Conservation (phyloP, 2,797 vertebrate species). For the Poecilia wingei region DNA sequence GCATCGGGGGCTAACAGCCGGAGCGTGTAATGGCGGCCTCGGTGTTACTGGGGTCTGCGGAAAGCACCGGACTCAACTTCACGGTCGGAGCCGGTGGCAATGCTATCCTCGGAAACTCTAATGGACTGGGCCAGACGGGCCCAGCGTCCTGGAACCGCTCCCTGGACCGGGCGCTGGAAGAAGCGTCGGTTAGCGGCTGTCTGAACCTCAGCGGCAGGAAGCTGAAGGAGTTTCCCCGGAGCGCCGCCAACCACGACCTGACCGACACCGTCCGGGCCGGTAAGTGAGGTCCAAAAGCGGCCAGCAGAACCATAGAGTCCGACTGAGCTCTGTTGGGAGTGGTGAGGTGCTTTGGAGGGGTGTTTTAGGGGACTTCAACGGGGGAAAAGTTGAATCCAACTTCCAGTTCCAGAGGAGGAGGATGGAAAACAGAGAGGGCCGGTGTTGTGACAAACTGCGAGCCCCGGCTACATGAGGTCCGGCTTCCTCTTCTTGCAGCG, state of each 20-base stretch:
- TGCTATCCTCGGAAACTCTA: slow-evolving; percentile 38
- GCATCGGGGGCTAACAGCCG: slow-evolving; percentile 62
- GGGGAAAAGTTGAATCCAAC: neutral
- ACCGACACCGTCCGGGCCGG: slow-evolving; percentile 94
- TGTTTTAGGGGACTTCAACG: neutral
- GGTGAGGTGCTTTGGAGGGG: rapidly evolving
- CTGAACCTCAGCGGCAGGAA: slow-evolving; percentile 97
- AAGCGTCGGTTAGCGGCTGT: slow-evolving; percentile 89
- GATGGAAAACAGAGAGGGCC: slow-evolving; percentile 30
- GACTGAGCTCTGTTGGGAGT: rapidly evolving
- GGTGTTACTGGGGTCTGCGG: slow-evolving; percentile 83
- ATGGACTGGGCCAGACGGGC: slow-evolving; percentile 63
- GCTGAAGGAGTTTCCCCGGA: slow-evolving; percentile 95
- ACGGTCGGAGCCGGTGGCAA: slow-evolving; percentile 58
- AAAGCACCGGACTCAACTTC: slow-evolving; percentile 78
- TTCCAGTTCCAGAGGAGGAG: slow-evolving; percentile 4
- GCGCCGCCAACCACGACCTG: slow-evolving; percentile 92
- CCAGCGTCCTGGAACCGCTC: slow-evolving; percentile 92
- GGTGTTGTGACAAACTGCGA: slow-evolving; percentile 37
- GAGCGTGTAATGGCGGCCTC: slow-evolving; percentile 91
- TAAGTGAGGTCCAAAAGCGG: slow-evolving; percentile 67
- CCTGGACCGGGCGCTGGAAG: slow-evolving; percentile 92
- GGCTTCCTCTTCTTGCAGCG: neutral
- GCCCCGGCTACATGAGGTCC: neutral
- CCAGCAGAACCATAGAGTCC: rapidly evolving